These are phyloP conservation scores for Pungitius pungitius DNA, from an alignment of 2,113 vertebrate genomes.

Conservation along the genomic window DNA sequence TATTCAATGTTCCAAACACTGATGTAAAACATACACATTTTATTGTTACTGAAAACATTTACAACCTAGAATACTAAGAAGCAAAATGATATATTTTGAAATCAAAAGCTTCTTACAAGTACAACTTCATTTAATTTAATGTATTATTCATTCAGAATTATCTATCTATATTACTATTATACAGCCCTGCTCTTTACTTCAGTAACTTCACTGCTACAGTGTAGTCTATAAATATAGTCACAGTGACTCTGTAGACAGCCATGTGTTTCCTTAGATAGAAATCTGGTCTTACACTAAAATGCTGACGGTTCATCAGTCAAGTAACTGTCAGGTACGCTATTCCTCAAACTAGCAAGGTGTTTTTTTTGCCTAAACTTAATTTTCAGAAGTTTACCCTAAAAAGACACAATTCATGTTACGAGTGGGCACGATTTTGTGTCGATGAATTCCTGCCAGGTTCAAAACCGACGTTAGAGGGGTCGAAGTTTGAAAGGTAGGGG, in stretches of 20 bases:
- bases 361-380: neutral
- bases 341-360: neutral
- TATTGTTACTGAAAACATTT: neutral
- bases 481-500: neutral
- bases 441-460: neutral
- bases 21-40: neutral
- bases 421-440: too few relatives aligned
- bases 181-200: neutral
- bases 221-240: neutral
- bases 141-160: neutral
- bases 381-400: neutral
- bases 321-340: neutral
- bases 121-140: too few relatives aligned
- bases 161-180: neutral
- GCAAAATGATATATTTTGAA: neutral
- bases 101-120: neutral
- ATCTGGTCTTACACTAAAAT: neutral
- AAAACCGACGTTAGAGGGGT: neutral
- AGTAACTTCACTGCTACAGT: neutral
- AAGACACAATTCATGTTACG: neutral
- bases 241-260: neutral
- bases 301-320: neutral
- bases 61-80: neutral
- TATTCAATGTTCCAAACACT: conserved; percentile 11
- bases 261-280: neutral